These are phyloP conservation scores for Myioborus melanocephalus DNA, from an alignment of 2,797 vertebrate species.

Conservation along the genomic window DNA sequence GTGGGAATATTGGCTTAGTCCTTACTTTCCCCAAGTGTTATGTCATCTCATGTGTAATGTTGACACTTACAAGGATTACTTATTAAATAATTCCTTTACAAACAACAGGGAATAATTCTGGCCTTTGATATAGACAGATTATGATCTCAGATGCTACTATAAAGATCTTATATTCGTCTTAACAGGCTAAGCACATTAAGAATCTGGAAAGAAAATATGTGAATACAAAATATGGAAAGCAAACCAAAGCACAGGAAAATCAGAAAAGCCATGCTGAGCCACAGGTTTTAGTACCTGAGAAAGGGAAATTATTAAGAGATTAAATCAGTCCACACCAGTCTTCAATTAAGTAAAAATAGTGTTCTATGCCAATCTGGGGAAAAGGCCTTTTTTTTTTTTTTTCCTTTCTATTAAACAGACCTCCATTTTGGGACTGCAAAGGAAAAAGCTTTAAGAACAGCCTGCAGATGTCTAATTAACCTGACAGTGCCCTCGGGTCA, in stretches of 20 bases:
- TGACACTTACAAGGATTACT: constrained; percentile 69
- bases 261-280: constrained; percentile 27
- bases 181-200: constrained; percentile 45
- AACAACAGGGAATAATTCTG: constrained; percentile 69
- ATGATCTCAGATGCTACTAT: constrained; percentile 60
- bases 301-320: constrained; percentile 40
- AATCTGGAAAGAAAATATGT: constrained; percentile 3
- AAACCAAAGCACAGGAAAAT: constrained; percentile 32
- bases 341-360: constrained; percentile 36
- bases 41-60: constrained; percentile 64
- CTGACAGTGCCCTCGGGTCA: not conserved
- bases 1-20: constrained; percentile 68
- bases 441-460: not conserved
- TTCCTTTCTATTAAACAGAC: not conserved
- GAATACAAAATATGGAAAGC: constrained; percentile 37
- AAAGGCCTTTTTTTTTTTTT: not conserved
- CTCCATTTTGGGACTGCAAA: not conserved
- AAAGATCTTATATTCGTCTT: constrained; percentile 36
- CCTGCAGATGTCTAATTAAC: constrained; percentile 31
- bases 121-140: constrained; percentile 72
- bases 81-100: constrained; percentile 75
- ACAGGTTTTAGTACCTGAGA: constrained; percentile 26
- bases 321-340: constrained; percentile 1
- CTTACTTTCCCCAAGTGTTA: constrained; percentile 68
- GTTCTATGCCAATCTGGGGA: not conserved